phyloP scores from a whole-genome alignment of 37 sponge, comb jelly and placozoan genomes.

The Crambe crambe region DNA sequence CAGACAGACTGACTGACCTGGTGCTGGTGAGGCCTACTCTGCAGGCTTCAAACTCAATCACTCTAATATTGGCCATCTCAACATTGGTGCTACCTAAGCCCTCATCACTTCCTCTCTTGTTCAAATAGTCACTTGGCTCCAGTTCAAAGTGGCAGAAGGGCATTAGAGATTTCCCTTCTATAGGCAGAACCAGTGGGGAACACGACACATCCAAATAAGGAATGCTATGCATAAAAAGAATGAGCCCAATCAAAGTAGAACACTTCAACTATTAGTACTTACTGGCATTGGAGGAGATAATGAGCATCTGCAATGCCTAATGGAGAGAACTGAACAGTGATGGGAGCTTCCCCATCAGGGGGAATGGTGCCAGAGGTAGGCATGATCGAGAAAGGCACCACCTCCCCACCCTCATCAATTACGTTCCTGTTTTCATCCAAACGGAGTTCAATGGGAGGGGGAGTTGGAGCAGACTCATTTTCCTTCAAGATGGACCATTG shows the following conservation, averaged over 20 bases:
- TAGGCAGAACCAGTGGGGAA: slow-evolving; percentile 62
- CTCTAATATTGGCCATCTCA: slow-evolving; percentile 58
- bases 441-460: slow-evolving; percentile 17
- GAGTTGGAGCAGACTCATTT: slow-evolving; percentile 23
- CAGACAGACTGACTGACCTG: slow-evolving; percentile 27
- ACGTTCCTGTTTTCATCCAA: slow-evolving; percentile 47
- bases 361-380: slow-evolving; percentile 72
- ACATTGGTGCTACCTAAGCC: background rate
- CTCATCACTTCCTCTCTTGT: slow-evolving; percentile 3
- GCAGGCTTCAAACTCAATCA: slow-evolving; percentile 86
- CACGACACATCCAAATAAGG: slow-evolving; percentile 60
- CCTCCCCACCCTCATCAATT: slow-evolving; percentile 54
- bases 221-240: slow-evolving; percentile 43
- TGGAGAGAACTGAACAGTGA: slow-evolving; percentile 84
- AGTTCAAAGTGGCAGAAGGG: slow-evolving; percentile 99
- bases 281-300: slow-evolving; percentile 74
- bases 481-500: slow-evolving; percentile 50
- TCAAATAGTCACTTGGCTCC: slow-evolving; percentile 86
- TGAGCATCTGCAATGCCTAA: slow-evolving; percentile 63
- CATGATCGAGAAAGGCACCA: slow-evolving; percentile 70
- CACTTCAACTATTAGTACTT: slow-evolving; percentile 24
- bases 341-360: slow-evolving; percentile 60
- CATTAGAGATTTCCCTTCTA: slow-evolving; percentile 83
- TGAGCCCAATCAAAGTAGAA: too few relatives aligned
- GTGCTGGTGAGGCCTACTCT: slow-evolving; percentile 69